Conservation (phyloP, 37 sponge, comb jelly and placozoan genomes). For the Chondrilla cf. caribensis region DNA sequence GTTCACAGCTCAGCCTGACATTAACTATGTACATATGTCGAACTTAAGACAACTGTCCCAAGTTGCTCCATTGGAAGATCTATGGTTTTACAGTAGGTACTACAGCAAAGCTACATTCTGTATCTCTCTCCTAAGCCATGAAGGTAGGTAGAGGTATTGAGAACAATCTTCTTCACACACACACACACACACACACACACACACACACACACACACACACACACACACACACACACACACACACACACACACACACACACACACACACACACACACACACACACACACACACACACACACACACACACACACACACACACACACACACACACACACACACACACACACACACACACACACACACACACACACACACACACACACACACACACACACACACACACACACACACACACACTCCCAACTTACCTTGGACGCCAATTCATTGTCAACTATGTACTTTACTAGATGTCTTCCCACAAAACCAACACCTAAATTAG, state of each 20-base stretch:
- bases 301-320: too few relatives aligned
- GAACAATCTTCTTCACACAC: too few relatives aligned
- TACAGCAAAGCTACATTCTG: too few relatives aligned
- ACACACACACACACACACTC: constrained; percentile 20
- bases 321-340: too few relatives aligned
- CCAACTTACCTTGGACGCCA: constrained; percentile 43
- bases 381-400: constrained; percentile 16
- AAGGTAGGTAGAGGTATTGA: too few relatives aligned
- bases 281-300: constrained; percentile 15
- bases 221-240: constrained; percentile 34
- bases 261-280: not conserved
- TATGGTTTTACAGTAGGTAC: too few relatives aligned
- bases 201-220: constrained; percentile 19
- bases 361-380: constrained; percentile 18
- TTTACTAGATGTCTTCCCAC: constrained; percentile 76
- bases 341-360: too few relatives aligned
- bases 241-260: constrained; percentile 30
- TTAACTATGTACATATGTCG: too few relatives aligned
- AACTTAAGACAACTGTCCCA: too few relatives aligned
- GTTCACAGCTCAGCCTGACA: too few relatives aligned
- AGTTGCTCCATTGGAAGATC: too few relatives aligned
- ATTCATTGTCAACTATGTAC: constrained; percentile 57
- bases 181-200: constrained; percentile 29
- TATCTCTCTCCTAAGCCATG: too few relatives aligned
- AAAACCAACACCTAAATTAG: constrained; percentile 89